Conservation (phyloP, 2,888 invertebrate species). For the Tridacna crocea region DNA sequence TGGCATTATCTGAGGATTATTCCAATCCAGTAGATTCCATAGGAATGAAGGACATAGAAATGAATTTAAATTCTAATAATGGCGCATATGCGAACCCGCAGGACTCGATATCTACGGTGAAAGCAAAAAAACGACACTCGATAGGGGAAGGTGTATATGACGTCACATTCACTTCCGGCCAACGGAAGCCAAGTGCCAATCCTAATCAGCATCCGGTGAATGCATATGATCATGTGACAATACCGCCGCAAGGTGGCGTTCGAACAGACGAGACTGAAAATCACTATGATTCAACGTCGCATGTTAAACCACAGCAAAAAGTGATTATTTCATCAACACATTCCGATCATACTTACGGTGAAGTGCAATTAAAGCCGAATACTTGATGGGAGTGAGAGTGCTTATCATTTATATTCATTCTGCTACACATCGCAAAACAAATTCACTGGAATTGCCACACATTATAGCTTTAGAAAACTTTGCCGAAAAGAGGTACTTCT, state of each 20-base stretch:
- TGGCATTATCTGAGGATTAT: conserved; percentile 16
- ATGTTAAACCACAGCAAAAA: conserved; percentile 13
- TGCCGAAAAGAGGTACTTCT: background rate
- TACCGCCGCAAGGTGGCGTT: conserved; percentile 4
- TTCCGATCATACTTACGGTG: conserved; percentile 20
- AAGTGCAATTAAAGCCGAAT: background rate
- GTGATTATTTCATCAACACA: conserved; percentile 14
- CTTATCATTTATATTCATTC: background rate
- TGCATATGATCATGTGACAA: conserved; percentile 22
- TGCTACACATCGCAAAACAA: no score
- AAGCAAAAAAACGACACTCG: conserved; percentile 17
- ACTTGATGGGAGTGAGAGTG: background rate
- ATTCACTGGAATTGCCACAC: background rate
- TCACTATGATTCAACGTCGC: conserved; percentile 16
- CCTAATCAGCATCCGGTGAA: conserved; percentile 2
- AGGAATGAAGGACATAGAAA: conserved; percentile 11
- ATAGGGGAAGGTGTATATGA: conserved; percentile 21
- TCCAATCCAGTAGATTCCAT: conserved; percentile 16
- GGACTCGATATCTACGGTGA: conserved; percentile 15
- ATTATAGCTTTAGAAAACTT: background rate
- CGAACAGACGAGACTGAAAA: conserved; percentile 2
- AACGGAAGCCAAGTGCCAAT: conserved; percentile 7
- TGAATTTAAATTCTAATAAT: background rate
- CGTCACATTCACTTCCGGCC: conserved; percentile 26
- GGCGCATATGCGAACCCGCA: conserved; percentile 12